Evolutionary conservation across 2,888 invertebrate species (phyloP), one percentile per base, ranked within the genome.

Genomic region (Patella pellucida): DNA sequence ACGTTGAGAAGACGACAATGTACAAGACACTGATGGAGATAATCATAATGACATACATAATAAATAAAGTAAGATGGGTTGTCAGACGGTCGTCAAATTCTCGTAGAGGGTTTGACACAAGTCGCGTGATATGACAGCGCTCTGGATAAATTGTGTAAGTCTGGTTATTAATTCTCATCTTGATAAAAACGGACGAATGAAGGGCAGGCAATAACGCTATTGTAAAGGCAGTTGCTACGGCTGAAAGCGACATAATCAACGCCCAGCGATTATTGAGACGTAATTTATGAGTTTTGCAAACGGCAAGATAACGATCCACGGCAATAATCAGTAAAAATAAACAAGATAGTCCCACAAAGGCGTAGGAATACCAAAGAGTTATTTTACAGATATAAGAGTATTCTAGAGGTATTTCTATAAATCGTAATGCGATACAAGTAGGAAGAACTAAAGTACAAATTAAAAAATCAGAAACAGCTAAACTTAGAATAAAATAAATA

Each of bases 391-490:
- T 23, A 62, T 62, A 23, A 9, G 62, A 62, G 14, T 62, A 62
- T 23, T 62, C 62, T 19, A 62, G 14, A 12, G 62, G 62, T 19
- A 62, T 23, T 14, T 23, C 62, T 62, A 62, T 62, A 19, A 23
- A 62, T 23, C 62, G 11, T 14, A 62, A 11, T 4, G 23, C 23
- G 3, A 62, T 62, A 3, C 19, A 19, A 3, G 62, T 62, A 11
- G 62, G 62, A 19, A 62, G 19, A 23, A 62, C 62, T 62, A 62
- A 62, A 19, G 23, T 23, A 62, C 62, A 62, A 11, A 62, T 23
- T 62, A 62, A 62, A 62, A 62, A 62, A 62, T 62, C 62, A 12
- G 62, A 62, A 62, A 62, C 23, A 3, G 62, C 62, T 23, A 62
- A 62, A 62, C 19, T 62, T 23, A 62, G n/a, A 19, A 62, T 62